Evolutionary conservation across 2,888 invertebrate species (phyloP), one percentile per base, ranked within the genome.

Genomic region (Spilosoma lubricipeda): DNA sequence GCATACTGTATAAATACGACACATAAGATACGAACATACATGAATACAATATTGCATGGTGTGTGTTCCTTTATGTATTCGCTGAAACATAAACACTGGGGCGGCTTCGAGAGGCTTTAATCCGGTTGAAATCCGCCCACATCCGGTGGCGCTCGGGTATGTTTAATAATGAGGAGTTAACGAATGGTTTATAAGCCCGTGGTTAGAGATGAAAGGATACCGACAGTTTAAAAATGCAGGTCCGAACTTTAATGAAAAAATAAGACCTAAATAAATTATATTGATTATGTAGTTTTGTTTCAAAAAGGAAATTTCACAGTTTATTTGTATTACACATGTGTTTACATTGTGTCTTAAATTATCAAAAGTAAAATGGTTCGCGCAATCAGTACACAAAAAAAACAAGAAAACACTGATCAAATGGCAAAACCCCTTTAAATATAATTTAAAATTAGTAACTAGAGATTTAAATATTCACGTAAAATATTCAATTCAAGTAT

Each of bases 91-190:
- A 76, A 83, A 84, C 82, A 84, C 77, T 78, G 75, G 76, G 78
- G 77, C 84, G 85, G 85, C 85, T 68, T 81, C 75, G 68, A 70
- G 69, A 78, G 77, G 80, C 81, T 81, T 79, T 81, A 83, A 82
- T 85, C 81, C 81, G 73, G 76, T 72, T 83, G 77, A 88, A 87
- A 88, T 87, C 89, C 89, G 82, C 90, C 90, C 86, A 89, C 90
- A 90, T 93, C 93, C 93, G 93, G 93, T 92, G 93, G 93, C 93
- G 93, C 91, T 90, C 86, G 77, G 76, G 80, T 77, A 80, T 80
- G 76, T 84, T 84, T 83, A 83, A 85, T 83, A 83, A 82, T 80
- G 73, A 70, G 69, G 70, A 79, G 82, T 86, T 91, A 91, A 92
- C 90, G 90, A 91, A 89, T 86, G 86, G 87, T 87, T 90, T 90